A percentile compares a stretch with the other conserved stretches of the same genome.
phyloP scores from a whole-genome alignment of 1,140 invertebrate species.

The Lethocerus indicus region DNA sequence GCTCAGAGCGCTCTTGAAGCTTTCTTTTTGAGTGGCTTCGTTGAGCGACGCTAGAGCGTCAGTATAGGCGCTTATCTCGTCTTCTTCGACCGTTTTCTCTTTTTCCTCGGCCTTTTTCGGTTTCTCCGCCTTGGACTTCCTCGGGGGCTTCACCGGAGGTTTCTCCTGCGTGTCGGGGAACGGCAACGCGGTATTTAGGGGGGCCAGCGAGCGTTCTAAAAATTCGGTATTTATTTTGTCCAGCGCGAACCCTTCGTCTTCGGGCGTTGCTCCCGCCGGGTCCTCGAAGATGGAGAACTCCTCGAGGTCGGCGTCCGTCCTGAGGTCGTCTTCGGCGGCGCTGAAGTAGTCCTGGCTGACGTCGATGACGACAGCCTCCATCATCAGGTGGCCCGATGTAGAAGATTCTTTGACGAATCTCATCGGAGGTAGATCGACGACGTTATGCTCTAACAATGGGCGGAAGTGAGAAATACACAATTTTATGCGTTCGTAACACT shows the following conservation, averaged over 20 bases:
- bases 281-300: slow-evolving; percentile 61
- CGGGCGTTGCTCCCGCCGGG: slow-evolving; percentile 19
- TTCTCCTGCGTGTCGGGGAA: background rate
- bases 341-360: slow-evolving; percentile 66
- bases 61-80: slow-evolving; percentile 6
- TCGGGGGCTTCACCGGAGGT: slow-evolving; percentile 8
- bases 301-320: slow-evolving; percentile 70
- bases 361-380: slow-evolving; percentile 83
- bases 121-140: background rate
- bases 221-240: slow-evolving; percentile 25
- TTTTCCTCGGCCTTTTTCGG: background rate
- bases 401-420: slow-evolving; percentile 78
- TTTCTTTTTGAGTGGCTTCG: slow-evolving; percentile 36
- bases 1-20: slow-evolving; percentile 40
- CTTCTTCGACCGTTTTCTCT: slow-evolving; percentile 6
- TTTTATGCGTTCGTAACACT: background rate
- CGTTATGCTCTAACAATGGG: slow-evolving; percentile 74
- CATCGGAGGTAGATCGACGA: slow-evolving; percentile 73
- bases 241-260: slow-evolving; percentile 24
- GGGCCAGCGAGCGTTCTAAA: slow-evolving; percentile 20
- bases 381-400: slow-evolving; percentile 63
- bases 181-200: slow-evolving; percentile 3
- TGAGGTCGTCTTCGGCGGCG: slow-evolving; percentile 54
- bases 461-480: slow-evolving; percentile 20
- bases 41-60: slow-evolving; percentile 24